Base-by-base conservation (phyloP, 1,140 invertebrate genomes). In the Leptestheria dahalacensis region DNA sequence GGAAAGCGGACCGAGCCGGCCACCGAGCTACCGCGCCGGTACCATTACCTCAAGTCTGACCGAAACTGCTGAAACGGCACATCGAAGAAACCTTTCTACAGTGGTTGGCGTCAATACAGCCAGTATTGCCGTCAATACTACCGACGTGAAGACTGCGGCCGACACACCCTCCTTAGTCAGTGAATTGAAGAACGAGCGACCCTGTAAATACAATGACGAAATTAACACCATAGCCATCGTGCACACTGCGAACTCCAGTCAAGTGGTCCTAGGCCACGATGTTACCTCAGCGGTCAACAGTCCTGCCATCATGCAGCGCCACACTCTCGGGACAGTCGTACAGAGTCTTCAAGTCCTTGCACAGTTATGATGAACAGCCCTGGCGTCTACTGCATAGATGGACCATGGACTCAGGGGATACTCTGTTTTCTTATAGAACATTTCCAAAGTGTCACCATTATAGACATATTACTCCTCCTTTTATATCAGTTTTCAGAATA, bases 161-260 rank as follows among this genome's bases (percentile, higher is more conserved):
- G 29, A 50, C 29, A 29, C 56, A 51, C n/a, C 48, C 52, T 61
- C 41, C 41, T 48, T 21, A 23, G 50, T 51, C 49, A 54, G 21
- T 55, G 58, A 48, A 20, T 60, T 25, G 48, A 53, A 41, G 1
- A 54, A 25, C 18, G 50, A 29, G 20, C 57, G 47, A 11, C 57
- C 50, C 23, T 64, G 52, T 49, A 63, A 59, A 28, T 64, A 63
- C 28, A 64, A 63, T 60, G 78, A 79, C 47, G 80, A 82, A 62
- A 77, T 78, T 48, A 82, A 83, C 65, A 72, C 81, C 28, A 82
- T 85, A 23, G 82, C 82, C 1, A 85, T 85, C 64, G 82, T 84
- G 1, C 82, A 84, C 68, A 84, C 81, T 0, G 77, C 76, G 57
- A 75, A 78, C 57, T 72, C 71, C 25, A 66, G 64, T 62, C 65